A percentile compares a stretch with the other conserved stretches of the same genome.
Evolutionary conservation across 1,140 invertebrate species (phyloP).

Genomic region (Cyclargus thomasi): DNA sequence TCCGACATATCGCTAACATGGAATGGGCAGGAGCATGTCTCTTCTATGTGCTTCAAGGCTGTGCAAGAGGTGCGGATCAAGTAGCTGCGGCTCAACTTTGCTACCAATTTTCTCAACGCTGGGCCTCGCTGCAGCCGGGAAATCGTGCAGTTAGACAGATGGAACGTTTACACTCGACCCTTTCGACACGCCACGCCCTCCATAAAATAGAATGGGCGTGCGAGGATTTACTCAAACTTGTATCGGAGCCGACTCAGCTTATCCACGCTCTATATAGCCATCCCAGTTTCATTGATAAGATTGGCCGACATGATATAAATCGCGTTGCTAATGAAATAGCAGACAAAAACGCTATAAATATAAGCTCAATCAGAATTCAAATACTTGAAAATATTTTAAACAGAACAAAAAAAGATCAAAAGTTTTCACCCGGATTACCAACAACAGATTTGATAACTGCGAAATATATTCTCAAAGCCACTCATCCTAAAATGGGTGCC

Average conservation of each 20-base stretch:
- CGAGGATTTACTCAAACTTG: conserved; percentile 72
- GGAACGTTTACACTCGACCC: conserved; percentile 72
- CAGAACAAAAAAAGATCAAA: conserved; percentile 46
- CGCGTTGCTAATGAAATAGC: conserved; percentile 75
- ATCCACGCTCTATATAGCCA: conserved; percentile 76
- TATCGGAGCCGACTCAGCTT: conserved; percentile 73
- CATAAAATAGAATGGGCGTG: conserved; percentile 75
- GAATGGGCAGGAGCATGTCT: conserved; percentile 74
- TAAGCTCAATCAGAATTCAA: conserved; percentile 65
- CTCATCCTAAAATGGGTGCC: conserved; percentile 69
- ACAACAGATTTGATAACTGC: conserved; percentile 61
- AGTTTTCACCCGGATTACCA: conserved; percentile 40
- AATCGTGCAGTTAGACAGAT: conserved; percentile 70
- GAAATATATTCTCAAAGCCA: conserved; percentile 71
- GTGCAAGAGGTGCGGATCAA: conserved; percentile 75
- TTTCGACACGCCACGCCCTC: conserved; percentile 75
- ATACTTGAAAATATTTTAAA: conserved; percentile 68
- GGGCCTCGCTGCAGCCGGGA: conserved; percentile 67
- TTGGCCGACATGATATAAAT: conserved; percentile 73
- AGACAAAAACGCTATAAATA: conserved; percentile 67
- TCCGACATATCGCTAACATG: conserved; percentile 69
- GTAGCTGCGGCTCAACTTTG: conserved; percentile 77
- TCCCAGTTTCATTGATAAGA: conserved; percentile 68
- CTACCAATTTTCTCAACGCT: conserved; percentile 76
- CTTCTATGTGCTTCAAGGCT: conserved; percentile 70